Evolutionary conservation across 35 echinoderm and acorn worm species (phyloP).

Genomic region (Apostichopus parvimensis): DNA sequence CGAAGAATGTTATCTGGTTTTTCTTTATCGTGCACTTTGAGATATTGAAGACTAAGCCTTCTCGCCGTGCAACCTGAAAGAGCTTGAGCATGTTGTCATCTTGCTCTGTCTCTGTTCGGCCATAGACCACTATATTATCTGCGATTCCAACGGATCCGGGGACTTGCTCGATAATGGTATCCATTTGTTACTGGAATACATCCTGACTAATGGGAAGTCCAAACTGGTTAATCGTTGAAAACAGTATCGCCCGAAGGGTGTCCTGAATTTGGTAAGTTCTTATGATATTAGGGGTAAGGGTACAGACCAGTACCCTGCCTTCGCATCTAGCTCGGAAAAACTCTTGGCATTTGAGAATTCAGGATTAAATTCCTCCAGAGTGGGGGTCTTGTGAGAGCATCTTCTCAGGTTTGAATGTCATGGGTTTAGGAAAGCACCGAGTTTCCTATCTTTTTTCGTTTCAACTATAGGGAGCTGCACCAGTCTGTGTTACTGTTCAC

Average conservation of each 20-base stretch:
- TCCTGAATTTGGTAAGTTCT: conserved; percentile 73
- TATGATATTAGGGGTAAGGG: conserved; percentile 18
- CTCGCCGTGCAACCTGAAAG: conserved; percentile 19
- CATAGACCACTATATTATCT: conserved; percentile 67
- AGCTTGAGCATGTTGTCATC: conserved; percentile 47
- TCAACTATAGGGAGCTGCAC: conserved; percentile 43
- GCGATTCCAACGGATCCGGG: conserved; percentile 74
- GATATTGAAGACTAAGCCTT: conserved; percentile 67
- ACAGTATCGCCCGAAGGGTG: conserved; percentile 74
- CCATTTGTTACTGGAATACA: conserved; percentile 67
- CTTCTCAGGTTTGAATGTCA: conserved; percentile 26
- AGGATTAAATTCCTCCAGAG: conserved; percentile 51
- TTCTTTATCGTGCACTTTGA: conserved; percentile 75
- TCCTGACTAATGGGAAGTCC: conserved; percentile 74
- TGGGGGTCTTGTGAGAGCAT: conserved; percentile 28
- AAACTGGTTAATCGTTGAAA: conserved; percentile 66
- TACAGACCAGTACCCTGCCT: conserved; percentile 62
- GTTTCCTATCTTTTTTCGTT: conserved; percentile 55
- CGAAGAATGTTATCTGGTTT: conserved; percentile 60
- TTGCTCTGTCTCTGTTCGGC: conserved; percentile 52
- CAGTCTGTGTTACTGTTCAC: conserved; percentile 18
- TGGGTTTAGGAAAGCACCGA: conserved; percentile 48
- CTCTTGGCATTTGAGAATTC: conserved; percentile 30
- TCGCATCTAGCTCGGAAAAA: conserved; percentile 38
- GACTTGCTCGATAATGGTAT: conserved; percentile 57